Evolutionary conservation across 2,113 vertebrate species (phyloP).

Genomic region (Melanocharis versteri): DNA sequence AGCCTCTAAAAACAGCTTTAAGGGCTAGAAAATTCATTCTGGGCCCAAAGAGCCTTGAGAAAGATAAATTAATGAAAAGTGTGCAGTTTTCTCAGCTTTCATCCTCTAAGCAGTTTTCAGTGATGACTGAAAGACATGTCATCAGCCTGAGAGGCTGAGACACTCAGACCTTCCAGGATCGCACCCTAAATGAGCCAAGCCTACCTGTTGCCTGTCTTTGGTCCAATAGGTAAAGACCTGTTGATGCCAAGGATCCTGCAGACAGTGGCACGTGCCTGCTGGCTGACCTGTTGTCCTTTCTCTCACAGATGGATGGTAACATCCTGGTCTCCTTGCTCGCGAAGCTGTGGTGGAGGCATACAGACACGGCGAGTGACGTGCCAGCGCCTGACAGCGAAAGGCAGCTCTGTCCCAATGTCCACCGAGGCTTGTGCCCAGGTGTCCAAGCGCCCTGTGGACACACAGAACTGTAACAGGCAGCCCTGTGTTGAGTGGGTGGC

Average conservation of each 20-base stretch:
- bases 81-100: not conserved
- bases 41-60: not conserved
- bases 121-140: no score
- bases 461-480: constrained; percentile 80
- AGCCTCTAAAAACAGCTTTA: not conserved
- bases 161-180: not conserved
- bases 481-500: constrained; percentile 84
- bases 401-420: constrained; percentile 64
- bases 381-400: constrained; percentile 72
- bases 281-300: not conserved
- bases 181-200: not conserved
- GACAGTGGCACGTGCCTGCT: rapidly evolving
- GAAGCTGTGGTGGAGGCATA: constrained; percentile 83
- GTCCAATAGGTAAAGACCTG: not conserved
- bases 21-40: not conserved
- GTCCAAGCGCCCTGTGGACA: constrained; percentile 79
- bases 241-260: not conserved
- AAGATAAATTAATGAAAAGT: not conserved
- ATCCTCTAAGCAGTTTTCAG: not conserved
- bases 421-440: constrained; percentile 69
- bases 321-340: constrained; percentile 86
- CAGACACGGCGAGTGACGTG: constrained; percentile 86
- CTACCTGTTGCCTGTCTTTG: not conserved
- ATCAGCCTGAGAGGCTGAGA: not conserved
- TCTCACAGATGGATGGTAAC: constrained; percentile 84